phyloP scores from a whole-genome alignment of 2,888 invertebrate genomes.

The Sturmia bella region DNA sequence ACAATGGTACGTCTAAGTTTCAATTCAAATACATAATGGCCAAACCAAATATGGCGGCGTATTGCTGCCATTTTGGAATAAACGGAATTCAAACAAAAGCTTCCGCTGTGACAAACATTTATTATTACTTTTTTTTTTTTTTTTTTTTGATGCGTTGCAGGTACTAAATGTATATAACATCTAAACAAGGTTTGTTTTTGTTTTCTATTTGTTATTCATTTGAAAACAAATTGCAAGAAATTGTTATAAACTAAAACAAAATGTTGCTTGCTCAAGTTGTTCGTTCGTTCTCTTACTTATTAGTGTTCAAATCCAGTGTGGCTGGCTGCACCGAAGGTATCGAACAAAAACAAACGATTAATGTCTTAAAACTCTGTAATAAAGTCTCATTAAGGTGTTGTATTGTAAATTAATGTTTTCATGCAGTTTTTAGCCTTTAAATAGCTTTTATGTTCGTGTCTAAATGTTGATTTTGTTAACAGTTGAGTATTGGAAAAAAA shows the following conservation, averaged over 20 bases:
- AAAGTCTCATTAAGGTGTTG: conserved; percentile 31
- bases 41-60: conserved; percentile 35
- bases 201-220: not conserved
- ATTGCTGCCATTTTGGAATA: conserved; percentile 13
- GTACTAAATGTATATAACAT: not conserved
- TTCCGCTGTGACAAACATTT: conserved; percentile 53
- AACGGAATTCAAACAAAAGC: conserved; percentile 47
- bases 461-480: conserved; percentile 39
- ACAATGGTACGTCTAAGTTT: conserved; percentile 43
- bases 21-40: conserved; percentile 48
- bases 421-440: conserved; percentile 33
- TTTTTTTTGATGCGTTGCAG: conserved; percentile 10
- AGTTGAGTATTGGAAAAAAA: conserved; percentile 25
- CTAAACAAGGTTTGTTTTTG: not conserved
- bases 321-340: too few relatives aligned
- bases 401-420: conserved; percentile 2
- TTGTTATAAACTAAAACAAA: too few relatives aligned
- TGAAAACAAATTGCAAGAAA: too few relatives aligned
- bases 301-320: too few relatives aligned
- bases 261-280: too few relatives aligned
- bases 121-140: not conserved
- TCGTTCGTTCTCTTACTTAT: too few relatives aligned
- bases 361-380: not conserved
- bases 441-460: conserved; percentile 20
- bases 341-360: too few relatives aligned